Base-by-base conservation (phyloP, 2,888 invertebrate species). In the Cosmorhoe ocellata region DNA sequence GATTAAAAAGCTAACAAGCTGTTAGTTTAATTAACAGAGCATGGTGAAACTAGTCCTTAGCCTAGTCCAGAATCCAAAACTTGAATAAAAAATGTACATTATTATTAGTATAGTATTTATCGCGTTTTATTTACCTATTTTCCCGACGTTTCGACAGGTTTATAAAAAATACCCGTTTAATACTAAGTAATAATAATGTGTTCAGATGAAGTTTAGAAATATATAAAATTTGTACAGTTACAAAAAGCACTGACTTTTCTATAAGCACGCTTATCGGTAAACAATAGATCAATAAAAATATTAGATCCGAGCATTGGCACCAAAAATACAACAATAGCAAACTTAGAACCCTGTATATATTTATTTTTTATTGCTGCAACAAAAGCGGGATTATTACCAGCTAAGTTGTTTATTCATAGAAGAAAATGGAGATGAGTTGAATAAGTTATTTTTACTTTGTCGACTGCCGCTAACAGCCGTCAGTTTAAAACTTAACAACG, bases 381-480 rank as follows among this genome's bases (percentile, higher is more conserved):
- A 53, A 53, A 44, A 18, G 27, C 31, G 10, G 45, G 38, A 53
- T 56, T 49, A 58, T 55, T 53, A 40, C 34, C n/a, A n/a, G 9
- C 37, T 47, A 43, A 26, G n/a, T 39, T 34, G 24, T 31, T 33
- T 34, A 42, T 37, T 45, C 13, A 18, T 13, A 28, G 22, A 39
- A 39, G 10, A 9, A n/a, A 40, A 40, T 28, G 36, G 36, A 40
- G 26, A 9, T 27, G 14, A 33, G 3, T 34, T 34, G 9, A 37
- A 39, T 14, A 30, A 24, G 3, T 24, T 11, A 18, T 18, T 1
- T 40, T 38, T 11, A 47, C 48, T 51, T 51, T 55, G 46, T 44
- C 46, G 24, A 43, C 34, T 6, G 51, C 51, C 58, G 58, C 39
- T 45, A 41, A 49, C 41, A 37, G 10, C 24, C 10, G 13, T 11